These are phyloP conservation scores for Chaenodraco wilsoni DNA, from an alignment of 2,797 vertebrate species.

Conservation along the genomic window DNA sequence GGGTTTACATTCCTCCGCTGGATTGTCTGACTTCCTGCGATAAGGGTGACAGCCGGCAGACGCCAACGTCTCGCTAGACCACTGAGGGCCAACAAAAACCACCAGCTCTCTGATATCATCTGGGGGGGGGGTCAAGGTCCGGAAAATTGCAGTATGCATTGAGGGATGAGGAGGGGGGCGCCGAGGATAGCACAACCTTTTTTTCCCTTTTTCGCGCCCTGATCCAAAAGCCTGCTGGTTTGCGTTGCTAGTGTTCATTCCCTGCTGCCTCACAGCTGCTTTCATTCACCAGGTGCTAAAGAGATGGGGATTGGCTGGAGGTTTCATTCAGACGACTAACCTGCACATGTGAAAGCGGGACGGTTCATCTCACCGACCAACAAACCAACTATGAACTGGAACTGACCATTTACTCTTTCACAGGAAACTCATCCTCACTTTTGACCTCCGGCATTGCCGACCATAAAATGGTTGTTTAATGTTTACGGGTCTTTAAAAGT, in stretches of 20 bases:
- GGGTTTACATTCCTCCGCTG: constrained; percentile 72
- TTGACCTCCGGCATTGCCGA: constrained; percentile 35
- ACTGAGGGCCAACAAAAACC: constrained; percentile 61
- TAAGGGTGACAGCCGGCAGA: constrained; percentile 58
- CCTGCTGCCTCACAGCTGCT: constrained; percentile 69
- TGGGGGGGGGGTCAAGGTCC: constrained; percentile 42
- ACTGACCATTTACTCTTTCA: constrained; percentile 48
- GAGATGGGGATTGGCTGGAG: constrained; percentile 39
- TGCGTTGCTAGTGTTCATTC: constrained; percentile 48
- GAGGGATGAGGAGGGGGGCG: constrained; percentile 14
- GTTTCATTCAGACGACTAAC: constrained; percentile 45
- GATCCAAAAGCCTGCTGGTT: constrained; percentile 63
- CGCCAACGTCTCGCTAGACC: constrained; percentile 49
- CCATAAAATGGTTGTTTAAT: constrained; percentile 31
- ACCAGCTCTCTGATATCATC: constrained; percentile 60
- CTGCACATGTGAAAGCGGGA: constrained; percentile 29
- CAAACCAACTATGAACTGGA: constrained; percentile 33
- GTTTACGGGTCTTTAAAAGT: not conserved
- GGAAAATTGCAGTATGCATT: constrained; percentile 67
- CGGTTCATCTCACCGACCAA: constrained; percentile 22
- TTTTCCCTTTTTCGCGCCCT: constrained; percentile 53
- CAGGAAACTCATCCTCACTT: constrained; percentile 43
- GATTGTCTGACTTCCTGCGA: constrained; percentile 76
- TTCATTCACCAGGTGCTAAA: constrained; percentile 72
- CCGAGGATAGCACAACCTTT: constrained; percentile 39